Evolutionary conservation across 2,888 invertebrate genomes (phyloP).

Genomic region (Thysanoteuthis rhombus): DNA sequence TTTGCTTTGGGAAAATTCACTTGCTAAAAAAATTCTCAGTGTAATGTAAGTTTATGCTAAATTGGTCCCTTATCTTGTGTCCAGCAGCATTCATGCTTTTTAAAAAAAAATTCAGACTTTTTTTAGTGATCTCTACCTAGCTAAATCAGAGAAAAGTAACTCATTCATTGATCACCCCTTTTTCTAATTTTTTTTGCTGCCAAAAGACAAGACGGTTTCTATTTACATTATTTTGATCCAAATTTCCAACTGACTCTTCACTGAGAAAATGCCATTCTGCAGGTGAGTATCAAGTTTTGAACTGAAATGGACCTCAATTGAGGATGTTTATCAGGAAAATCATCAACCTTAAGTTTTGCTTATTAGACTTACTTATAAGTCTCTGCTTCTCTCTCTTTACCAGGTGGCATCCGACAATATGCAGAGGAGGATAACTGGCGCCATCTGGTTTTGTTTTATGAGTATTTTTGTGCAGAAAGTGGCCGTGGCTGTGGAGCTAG

Average conservation of each 20-base stretch:
- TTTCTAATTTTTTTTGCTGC: too few relatives aligned
- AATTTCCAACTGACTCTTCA: not conserved
- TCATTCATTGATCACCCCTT: too few relatives aligned
- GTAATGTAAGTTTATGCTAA: too few relatives aligned
- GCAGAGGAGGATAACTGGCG: conserved; percentile 52
- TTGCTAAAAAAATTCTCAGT: too few relatives aligned
- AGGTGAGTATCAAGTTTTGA: not conserved
- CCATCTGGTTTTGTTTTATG: conserved; percentile 62
- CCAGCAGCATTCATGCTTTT: too few relatives aligned
- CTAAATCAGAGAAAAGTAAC: too few relatives aligned
- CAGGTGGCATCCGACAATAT: conserved; percentile 45
- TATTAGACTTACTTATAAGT: accelerated
- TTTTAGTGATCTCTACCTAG: too few relatives aligned
- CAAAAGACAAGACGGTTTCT: too few relatives aligned
- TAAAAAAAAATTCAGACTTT: too few relatives aligned
- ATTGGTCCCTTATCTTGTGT: too few relatives aligned
- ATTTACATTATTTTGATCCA: not conserved
- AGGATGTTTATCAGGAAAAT: not conserved
- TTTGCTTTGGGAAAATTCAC: too few relatives aligned
- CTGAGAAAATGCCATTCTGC: not conserved
- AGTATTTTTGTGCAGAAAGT: conserved; percentile 64
- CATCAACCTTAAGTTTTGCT: not conserved
- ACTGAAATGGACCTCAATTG: not conserved
- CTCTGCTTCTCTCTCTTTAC: not conserved
- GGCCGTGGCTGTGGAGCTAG: conserved; percentile 66